Base-by-base conservation (phyloP, 92 coral and sea anemone genomes). In the Zoanthus solanderi region DNA sequence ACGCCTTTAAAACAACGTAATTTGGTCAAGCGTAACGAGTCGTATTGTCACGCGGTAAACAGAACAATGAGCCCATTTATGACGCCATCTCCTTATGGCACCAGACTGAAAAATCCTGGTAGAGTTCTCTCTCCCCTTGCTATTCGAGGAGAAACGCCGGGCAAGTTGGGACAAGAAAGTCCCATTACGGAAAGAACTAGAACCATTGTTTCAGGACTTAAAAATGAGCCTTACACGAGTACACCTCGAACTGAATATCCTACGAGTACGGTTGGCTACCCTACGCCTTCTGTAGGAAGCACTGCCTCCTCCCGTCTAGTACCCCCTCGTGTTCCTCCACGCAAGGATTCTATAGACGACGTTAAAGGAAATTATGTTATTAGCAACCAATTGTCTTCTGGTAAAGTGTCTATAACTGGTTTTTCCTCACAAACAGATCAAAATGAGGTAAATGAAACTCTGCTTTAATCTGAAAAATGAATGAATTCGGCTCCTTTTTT, bases 11-110 rank as follows among this genome's bases (percentile, higher is more conserved):
- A 94, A 67, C 75, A 91, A 37, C 87, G 99, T n/a, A 94, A 94
- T 77, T 90, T 90, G 10, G 98, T 97, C n/a, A 95, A 94, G 29
- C 91, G 99, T 54, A 97, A 97, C 73, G 95, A 94, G 48, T 97
- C 99, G 6, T 97, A 97, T 92, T 97, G 95, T 46, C 93, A 92
- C 12, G 99, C 99, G 48, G 94, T 97, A 76, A 92, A 90, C 67
- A 89, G 92, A 31, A 90, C 93, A 54, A 80, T 79, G 77, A 90
- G 86, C 48, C 91, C 90, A 50, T 90, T 86, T 23, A 75, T 61
- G 76, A 73, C 79, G 52, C 58, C 71, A 44, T 83, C 91, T 23
- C 89, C 89, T 18, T 87, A 90, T 71, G 90, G 95, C 16, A 95
- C 88, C 15, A 76, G 82, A 57, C 63, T 88, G 34, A 84, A 85